phyloP scores from a whole-genome alignment of 2,113 vertebrate genomes.

The Laterallus jamaicensis region DNA sequence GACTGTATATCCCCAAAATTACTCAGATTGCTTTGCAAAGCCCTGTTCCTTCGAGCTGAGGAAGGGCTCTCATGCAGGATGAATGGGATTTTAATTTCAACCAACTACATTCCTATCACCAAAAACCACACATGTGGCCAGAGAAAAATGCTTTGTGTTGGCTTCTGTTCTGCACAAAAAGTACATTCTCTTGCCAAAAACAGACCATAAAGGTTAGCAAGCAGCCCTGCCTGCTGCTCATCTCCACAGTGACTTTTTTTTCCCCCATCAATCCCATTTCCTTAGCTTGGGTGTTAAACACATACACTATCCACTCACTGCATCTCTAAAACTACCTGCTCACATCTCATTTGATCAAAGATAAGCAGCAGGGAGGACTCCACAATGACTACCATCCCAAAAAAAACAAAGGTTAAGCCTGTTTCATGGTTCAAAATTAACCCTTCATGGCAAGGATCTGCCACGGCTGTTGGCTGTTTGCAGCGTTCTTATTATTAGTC shows the following conservation, averaged over 20 bases:
- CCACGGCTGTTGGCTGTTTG: not conserved
- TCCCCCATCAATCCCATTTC: not conserved
- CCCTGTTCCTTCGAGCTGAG: not conserved
- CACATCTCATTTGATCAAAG: not conserved
- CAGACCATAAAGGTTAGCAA: not conserved
- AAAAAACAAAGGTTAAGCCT: not conserved
- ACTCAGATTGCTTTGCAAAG: not conserved
- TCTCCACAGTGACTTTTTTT: not conserved
- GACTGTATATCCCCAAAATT: not conserved
- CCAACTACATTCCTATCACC: not conserved
- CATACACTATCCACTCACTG: not conserved
- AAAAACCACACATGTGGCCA: not conserved
- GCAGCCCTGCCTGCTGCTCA: not conserved
- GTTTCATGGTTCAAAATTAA: not conserved
- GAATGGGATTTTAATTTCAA: constrained; percentile 36
- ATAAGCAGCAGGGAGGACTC: not conserved
- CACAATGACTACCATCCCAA: too few species aligned
- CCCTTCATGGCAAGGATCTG: not conserved
- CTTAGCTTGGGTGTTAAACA: not conserved
- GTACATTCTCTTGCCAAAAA: not conserved
- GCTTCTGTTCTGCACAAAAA: constrained; percentile 7
- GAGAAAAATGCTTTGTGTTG: not conserved
- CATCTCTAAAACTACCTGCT: not conserved
- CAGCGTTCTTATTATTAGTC: not conserved
- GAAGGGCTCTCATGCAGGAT: rapidly evolving